Evolutionary conservation across 1,140 invertebrate genomes (phyloP).

Genomic region (Battus philenor): DNA sequence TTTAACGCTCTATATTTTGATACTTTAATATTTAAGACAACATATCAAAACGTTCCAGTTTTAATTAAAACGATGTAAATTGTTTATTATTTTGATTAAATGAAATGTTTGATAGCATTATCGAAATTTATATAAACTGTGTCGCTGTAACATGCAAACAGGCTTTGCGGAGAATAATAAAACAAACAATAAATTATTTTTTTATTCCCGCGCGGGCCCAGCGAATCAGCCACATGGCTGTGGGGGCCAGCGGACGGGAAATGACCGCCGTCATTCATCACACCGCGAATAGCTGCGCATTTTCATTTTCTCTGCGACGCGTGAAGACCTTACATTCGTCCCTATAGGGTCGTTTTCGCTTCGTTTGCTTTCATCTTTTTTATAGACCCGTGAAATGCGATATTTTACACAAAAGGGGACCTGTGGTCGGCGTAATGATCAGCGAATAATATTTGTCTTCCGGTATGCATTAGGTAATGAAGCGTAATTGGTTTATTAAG

Average conservation of each 20-base stretch:
- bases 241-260: constrained; percentile 40
- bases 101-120: too few species aligned
- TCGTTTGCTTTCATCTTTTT: constrained; percentile 34
- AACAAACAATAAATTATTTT: constrained; percentile 44
- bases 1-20: too few species aligned
- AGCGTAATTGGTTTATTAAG: constrained; percentile 66
- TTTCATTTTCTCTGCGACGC: constrained; percentile 39
- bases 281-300: constrained; percentile 35
- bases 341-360: constrained; percentile 43
- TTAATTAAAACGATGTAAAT: too few species aligned
- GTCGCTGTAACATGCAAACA: too few species aligned
- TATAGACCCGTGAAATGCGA: constrained; percentile 49
- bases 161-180: too few species aligned
- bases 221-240: constrained; percentile 54
- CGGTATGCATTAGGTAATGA: constrained; percentile 64
- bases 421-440: constrained; percentile 60
- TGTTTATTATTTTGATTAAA: too few species aligned
- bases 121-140: too few species aligned
- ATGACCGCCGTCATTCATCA: constrained; percentile 59
- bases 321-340: constrained; percentile 27
- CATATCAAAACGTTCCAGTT: too few species aligned
- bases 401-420: constrained; percentile 50
- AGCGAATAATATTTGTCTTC: constrained; percentile 62
- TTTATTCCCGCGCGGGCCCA: constrained; percentile 26
- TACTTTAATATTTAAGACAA: too few species aligned